phyloP scores from a whole-genome alignment of 1,140 invertebrate genomes.

The Ostrea edulis region DNA sequence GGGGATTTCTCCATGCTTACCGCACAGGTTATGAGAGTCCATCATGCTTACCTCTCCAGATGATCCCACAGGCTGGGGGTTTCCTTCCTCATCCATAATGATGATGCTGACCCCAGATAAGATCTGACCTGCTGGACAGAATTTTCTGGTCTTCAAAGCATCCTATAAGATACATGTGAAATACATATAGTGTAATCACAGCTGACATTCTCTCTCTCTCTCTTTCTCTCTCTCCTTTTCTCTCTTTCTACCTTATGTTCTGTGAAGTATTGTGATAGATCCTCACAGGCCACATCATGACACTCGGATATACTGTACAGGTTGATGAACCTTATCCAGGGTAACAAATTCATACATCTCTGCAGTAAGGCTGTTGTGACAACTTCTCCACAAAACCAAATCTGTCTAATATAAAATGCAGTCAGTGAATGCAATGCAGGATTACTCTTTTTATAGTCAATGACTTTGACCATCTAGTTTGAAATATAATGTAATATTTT shows the following conservation, averaged over 20 bases:
- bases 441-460: not conserved
- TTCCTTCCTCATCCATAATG: conserved; percentile 79
- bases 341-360: conserved; percentile 76
- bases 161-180: conserved; percentile 63
- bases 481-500: too few relatives aligned
- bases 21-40: too few relatives aligned
- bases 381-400: conserved; percentile 80
- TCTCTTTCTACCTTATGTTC: conserved; percentile 65
- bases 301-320: conserved; percentile 80
- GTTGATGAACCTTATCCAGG: conserved; percentile 78
- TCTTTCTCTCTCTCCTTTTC: not conserved
- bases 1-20: too few relatives aligned
- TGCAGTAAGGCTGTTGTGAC: conserved; percentile 78
- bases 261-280: conserved; percentile 74
- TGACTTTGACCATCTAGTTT: too few relatives aligned
- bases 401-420: conserved; percentile 67
- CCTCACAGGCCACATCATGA: conserved; percentile 78
- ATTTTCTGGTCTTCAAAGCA: conserved; percentile 74
- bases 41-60: conserved; percentile 80
- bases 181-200: not conserved
- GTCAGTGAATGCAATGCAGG: conserved; percentile 43
- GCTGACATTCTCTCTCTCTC: not conserved
- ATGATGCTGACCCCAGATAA: conserved; percentile 79
- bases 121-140: conserved; percentile 80
- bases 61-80: conserved; percentile 80